Conservation (phyloP, 2,888 invertebrate species). For the Tuberolachnus salignus region DNA sequence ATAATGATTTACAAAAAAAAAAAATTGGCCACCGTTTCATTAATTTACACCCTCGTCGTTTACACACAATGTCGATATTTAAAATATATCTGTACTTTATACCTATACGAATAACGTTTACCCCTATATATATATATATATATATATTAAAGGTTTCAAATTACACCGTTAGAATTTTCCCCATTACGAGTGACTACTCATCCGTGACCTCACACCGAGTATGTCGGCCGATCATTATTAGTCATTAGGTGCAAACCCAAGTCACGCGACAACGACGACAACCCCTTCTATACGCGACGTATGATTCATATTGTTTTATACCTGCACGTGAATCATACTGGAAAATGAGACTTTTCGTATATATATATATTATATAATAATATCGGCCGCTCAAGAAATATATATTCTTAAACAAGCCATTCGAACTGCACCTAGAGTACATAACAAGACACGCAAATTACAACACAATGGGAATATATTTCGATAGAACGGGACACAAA, state of each 20-base stretch:
- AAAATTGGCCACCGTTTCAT: no score
- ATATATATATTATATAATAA: background rate
- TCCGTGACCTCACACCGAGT: constrained; percentile 22
- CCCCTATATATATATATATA: no score
- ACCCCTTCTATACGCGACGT: constrained; percentile 24
- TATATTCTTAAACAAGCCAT: background rate
- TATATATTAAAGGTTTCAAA: constrained; percentile 25
- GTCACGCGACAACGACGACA: constrained; percentile 28
- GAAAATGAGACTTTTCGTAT: background rate
- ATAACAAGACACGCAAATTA: background rate
- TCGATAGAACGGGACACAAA: no score
- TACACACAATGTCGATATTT: no score
- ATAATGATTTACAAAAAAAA: no score
- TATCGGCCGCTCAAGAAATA: no score
- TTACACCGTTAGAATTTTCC: background rate
- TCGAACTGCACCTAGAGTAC: background rate
- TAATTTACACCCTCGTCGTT: no score
- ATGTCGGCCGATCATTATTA: constrained; percentile 28
- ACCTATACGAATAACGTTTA: background rate
- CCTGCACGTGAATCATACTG: constrained; percentile 28
- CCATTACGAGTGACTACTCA: constrained; percentile 10
- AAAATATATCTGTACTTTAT: no score
- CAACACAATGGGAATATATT: background rate
- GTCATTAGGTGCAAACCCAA: constrained; percentile 26
- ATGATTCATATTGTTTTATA: constrained; percentile 36